Evolutionary conservation across 2,113 vertebrate genomes (phyloP), one percentile per base, ranked within the genome.

Genomic region (Strix aluco): DNA sequence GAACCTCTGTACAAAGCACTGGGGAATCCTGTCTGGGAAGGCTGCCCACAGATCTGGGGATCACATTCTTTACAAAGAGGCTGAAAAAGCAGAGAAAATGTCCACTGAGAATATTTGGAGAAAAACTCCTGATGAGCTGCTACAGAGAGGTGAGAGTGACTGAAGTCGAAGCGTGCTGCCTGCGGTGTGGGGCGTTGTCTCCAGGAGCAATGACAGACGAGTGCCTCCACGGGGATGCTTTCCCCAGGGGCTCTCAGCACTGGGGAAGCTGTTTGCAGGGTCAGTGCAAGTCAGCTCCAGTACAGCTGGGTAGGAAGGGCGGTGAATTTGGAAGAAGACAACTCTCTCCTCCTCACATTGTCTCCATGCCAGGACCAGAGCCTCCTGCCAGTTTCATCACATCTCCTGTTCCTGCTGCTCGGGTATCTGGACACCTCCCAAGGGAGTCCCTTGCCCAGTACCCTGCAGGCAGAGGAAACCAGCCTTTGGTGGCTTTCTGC

Each of bases 141-240:
- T 75, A 10, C 22, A 62, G 59, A 82, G 57, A 70, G 16, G 9
- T 11, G 40, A 58, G 36, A 26, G 44, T 4, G 20, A 38, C 4
- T 63, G 59, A 30, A 61, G 26, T 6, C 0, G 0, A 44, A 47
- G 47, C 0, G 0, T 20, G 34, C 40, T 88, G 71, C 44, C 58
- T 36, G 65, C 0, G 0, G 49, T 29, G 13, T 16, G 30, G 10
- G 29, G 11, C 0, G 1, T 23, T 32, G 25, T 54, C 47, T 20
- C 23, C 57, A 38, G 69, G 20, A 38, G 70, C 34, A 34, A 20
- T 10, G 44, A 32, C 73, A 54, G 79, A 32, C 0, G 1, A 11
- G 16, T n/a, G 47, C 5, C 29, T 19, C 32, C 49, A 61, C 5
- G 1, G 4, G 2, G 25, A 3, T 7, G 14, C 22, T 77, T 36